phyloP scores from a whole-genome alignment of 2,888 invertebrate genomes.

The Arge pagana region DNA sequence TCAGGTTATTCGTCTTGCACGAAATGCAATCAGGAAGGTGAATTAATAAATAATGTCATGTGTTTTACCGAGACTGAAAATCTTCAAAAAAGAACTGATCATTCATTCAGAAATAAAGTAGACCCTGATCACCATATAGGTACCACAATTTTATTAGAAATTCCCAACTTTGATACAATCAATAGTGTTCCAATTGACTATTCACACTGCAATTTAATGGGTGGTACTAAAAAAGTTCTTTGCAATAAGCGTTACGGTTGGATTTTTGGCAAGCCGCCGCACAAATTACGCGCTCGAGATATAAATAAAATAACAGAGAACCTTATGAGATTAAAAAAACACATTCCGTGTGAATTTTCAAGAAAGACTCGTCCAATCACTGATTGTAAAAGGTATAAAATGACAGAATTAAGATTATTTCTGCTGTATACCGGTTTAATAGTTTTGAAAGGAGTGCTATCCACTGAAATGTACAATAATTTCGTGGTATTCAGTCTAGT shows the following conservation, averaged over 20 bases:
- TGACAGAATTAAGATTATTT: constrained; percentile 32
- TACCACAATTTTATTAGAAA: constrained; percentile 19
- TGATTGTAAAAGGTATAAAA: constrained; percentile 30
- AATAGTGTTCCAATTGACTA: constrained; percentile 21
- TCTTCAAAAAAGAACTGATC: constrained; percentile 26
- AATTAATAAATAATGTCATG: constrained; percentile 29
- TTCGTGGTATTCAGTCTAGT: constrained; percentile 32
- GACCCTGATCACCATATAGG: constrained; percentile 22
- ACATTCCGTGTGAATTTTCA: constrained; percentile 36
- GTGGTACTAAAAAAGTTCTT: constrained; percentile 23
- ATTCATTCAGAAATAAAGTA: constrained; percentile 25
- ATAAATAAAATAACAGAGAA: constrained; percentile 13
- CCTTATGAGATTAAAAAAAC: constrained; percentile 17
- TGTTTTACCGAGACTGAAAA: constrained; percentile 29
- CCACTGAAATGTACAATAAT: constrained; percentile 28
- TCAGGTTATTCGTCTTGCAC: constrained; percentile 32
- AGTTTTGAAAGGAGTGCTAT: constrained; percentile 27
- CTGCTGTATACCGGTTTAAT: constrained; percentile 32
- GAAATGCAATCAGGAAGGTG: constrained; percentile 32
- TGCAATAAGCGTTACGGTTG: constrained; percentile 27
- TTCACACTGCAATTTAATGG: constrained; percentile 24
- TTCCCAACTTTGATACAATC: constrained; percentile 21
- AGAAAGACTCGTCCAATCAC: constrained; percentile 31
- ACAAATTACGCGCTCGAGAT: constrained; percentile 24
- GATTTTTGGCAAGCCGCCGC: constrained; percentile 25